Conservation (phyloP, 2,888 invertebrate genomes). For the Netelia virgata region DNA sequence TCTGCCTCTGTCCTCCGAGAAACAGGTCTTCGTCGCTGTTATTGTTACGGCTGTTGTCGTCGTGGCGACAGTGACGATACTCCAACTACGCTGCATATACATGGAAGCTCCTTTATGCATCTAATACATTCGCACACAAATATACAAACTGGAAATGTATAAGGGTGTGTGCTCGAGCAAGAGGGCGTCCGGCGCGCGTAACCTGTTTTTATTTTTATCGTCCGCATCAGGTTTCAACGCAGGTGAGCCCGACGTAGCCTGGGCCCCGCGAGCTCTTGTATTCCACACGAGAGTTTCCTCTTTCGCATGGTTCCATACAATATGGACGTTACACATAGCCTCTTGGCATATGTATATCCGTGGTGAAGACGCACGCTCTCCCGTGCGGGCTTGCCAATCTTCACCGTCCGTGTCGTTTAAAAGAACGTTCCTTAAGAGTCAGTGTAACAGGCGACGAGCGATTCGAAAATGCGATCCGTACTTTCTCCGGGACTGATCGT, state of each 20-base stretch:
- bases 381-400: conserved; percentile 21
- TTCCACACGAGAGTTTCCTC: conserved; percentile 66
- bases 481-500: no score
- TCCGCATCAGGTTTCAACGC: conserved; percentile 82
- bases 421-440: no score
- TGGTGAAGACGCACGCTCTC: not conserved
- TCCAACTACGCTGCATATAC: conserved; percentile 3
- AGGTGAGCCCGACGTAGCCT: conserved; percentile 81
- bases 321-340: conserved; percentile 6
- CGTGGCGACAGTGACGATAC: conserved; percentile 3
- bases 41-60: conserved; percentile 24
- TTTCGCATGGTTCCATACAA: conserved; percentile 46
- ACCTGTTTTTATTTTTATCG: conserved; percentile 84
- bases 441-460: no score
- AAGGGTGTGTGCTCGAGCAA: conserved; percentile 63
- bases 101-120: conserved; percentile 33
- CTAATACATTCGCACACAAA: conserved; percentile 7
- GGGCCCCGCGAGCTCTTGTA: conserved; percentile 69
- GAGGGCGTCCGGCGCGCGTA: conserved; percentile 71
- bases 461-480: no score
- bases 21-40: conserved; percentile 26
- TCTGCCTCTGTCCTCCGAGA: not conserved
- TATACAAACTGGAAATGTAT: not conserved
- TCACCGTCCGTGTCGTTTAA: conserved; percentile 23
- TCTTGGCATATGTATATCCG: conserved; percentile 3